Conservation (phyloP, 1,140 invertebrate genomes). For the Homalodisca vitripennis region DNA sequence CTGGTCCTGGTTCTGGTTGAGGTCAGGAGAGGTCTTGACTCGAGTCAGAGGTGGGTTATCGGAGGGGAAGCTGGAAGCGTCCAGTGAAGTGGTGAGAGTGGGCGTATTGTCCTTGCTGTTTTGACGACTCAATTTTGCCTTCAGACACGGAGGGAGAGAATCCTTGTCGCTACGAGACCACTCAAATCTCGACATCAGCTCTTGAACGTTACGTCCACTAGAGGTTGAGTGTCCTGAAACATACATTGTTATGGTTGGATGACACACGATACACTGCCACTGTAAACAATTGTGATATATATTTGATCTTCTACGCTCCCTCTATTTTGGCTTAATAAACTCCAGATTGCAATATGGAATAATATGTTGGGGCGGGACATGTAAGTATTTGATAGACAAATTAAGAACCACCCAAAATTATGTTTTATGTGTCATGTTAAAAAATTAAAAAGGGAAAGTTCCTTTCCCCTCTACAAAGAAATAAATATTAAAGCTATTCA, state of each 20-base stretch:
- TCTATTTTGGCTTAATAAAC: too few relatives aligned
- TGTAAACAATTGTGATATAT: too few relatives aligned
- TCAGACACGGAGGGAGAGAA: constrained; percentile 55
- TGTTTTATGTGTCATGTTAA: too few relatives aligned
- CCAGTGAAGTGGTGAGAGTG: constrained; percentile 67
- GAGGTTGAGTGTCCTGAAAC: background rate
- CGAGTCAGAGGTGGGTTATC: constrained; percentile 46
- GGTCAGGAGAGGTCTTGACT: constrained; percentile 44
- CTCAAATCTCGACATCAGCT: constrained; percentile 50
- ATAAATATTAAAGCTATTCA: too few relatives aligned
- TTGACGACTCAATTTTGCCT: constrained; percentile 51
- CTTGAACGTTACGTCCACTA: constrained; percentile 43
- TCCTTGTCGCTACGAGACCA: constrained; percentile 35
- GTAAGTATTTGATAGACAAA: too few relatives aligned
- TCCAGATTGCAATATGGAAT: too few relatives aligned
- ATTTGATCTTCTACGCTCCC: too few relatives aligned
- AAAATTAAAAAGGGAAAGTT: too few relatives aligned
- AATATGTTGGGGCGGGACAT: too few relatives aligned
- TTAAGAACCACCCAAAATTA: too few relatives aligned
- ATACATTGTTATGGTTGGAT: background rate
- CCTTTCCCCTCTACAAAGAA: too few relatives aligned
- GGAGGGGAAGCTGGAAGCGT: constrained; percentile 47
- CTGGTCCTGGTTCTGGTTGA: constrained; percentile 47
- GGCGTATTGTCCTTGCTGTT: constrained; percentile 51
- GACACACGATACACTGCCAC: too few relatives aligned